Base-by-base conservation (phyloP, 2,113 vertebrate genomes). In the Ammodramus savannarum region DNA sequence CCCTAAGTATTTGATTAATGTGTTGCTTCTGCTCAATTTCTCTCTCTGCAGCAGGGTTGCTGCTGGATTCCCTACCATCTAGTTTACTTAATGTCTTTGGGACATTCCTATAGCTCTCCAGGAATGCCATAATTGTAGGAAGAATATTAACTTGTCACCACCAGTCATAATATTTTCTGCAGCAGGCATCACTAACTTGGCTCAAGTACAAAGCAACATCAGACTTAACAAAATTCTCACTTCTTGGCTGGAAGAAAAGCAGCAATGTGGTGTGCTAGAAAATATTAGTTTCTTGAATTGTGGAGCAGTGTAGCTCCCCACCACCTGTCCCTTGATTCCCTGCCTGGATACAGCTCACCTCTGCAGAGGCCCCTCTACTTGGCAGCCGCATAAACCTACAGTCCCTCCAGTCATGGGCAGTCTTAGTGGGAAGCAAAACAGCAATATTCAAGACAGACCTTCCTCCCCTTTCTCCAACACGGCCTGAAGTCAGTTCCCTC, bases 91-190 rank as follows among this genome's bases (percentile, higher is more conserved):
- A 78, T 8, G 9, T 77, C 51, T 31, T 5, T 65, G 32, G 63
- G 67, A 91, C 16, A 55, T 66, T 87, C 57, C 77, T 93, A 63
- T 74, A 91, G 57, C 44, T 96, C 69, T 81, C 43, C 57, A 85
- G 65, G 32, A 94, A 71, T 34, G 27, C 12, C 69, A 87, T 48
- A 71, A 55, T 36, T 77, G 57, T 48, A 81, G 48, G 51, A 87
- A 59, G n/a, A 81, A 77, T 36, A 86, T 83, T 81, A 80, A 78
- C 34, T 87, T 93, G 78, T 57, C 66, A 87, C 43, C 27, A 90
- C 16, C 21, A 82, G 51, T 94, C 89, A 71, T 36, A 96, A n/a
- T 85, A 90, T 87, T 90, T 95, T 52, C 65, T 94, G 75, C 74
- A 69, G 46, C 41, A 89, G n/a, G 16, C 59, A 54, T 82, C 57